These are phyloP conservation scores for Spinibarbus caldwelli DNA, from an alignment of 2,797 vertebrate genomes.

Conservation along the genomic window DNA sequence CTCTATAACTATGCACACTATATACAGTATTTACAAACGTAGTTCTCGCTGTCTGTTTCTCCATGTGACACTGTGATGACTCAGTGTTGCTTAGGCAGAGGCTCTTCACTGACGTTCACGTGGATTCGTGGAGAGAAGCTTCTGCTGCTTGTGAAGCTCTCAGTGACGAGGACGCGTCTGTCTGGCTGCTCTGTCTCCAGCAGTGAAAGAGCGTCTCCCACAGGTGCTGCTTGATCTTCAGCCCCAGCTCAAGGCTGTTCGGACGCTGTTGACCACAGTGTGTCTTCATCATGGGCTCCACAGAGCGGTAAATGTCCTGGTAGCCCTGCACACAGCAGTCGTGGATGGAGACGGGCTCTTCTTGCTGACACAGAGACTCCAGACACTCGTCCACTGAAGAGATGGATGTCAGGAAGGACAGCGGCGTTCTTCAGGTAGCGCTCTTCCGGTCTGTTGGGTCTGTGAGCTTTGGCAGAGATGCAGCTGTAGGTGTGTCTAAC, in stretches of 20 bases:
- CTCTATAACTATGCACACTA: neutral
- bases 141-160: neutral
- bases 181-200: neutral
- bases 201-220: slow-evolving; percentile 3
- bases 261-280: neutral
- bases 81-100: neutral
- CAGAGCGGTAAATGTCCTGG: neutral
- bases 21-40: neutral
- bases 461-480: no score
- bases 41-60: neutral
- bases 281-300: neutral
- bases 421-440: no score
- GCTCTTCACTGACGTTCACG: neutral
- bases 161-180: neutral
- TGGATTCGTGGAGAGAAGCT: neutral
- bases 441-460: no score
- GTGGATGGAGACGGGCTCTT: neutral
- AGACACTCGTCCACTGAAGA: no score
- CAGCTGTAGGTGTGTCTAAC: no score
- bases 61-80: neutral
- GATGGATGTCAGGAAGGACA: no score
- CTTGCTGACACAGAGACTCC: neutral
- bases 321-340: neutral
- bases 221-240: neutral
- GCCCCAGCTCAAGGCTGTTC: neutral